Base-by-base conservation (phyloP, 1,140 invertebrate species). In the Anastrepha ludens region DNA sequence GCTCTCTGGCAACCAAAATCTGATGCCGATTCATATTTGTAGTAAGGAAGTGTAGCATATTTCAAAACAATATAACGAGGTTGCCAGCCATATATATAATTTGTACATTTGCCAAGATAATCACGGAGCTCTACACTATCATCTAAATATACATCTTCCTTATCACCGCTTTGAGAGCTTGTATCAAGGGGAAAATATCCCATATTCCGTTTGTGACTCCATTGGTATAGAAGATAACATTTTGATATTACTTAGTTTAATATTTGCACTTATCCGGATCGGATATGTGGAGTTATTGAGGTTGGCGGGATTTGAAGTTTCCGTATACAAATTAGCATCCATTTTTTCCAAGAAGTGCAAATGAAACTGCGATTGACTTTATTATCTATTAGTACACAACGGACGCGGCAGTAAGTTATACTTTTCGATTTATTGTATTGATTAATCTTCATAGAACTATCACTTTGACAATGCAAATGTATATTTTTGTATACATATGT, bases 61-160 rank as follows among this genome's bases (percentile, higher is more conserved):
- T 98, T 98, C 88, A 99, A 94, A 87, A 99, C 98, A 93, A 99
- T 99, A 94, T 97, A 99, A 88, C 99, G 95, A 92, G 98, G 97
- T 94, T 99, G 99, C 99, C 99, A 99, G 50, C 99, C 99, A 93
- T 99, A 98, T 90, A 99, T 98, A 93, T 99, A 99, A 94, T 99
- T 99, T 88, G 99, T 99, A 99, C 99, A 99, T 95, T 99, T 99
- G 94, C 96, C 98, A 87, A 99, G 94, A 91, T 96, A 96, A 89
- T 97, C 98, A 91, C 97, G 95, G 90, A 98, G 94, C 93, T 98
- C 97, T 58, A 96, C 90, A 88, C 93, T 91, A 88, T 93, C 93
- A 91, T 93, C 93, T 89, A 94, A 94, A 67, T 94, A 94, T 88
- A 95, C 95, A 88, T 94, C 91, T 91, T 96, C 95, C 39, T 95